A percentile compares a stretch with the other conserved stretches of the same genome.
These are phyloP conservation scores for Octopus sinensis DNA, from an alignment of 1,140 invertebrate species.

Conservation along the genomic window DNA sequence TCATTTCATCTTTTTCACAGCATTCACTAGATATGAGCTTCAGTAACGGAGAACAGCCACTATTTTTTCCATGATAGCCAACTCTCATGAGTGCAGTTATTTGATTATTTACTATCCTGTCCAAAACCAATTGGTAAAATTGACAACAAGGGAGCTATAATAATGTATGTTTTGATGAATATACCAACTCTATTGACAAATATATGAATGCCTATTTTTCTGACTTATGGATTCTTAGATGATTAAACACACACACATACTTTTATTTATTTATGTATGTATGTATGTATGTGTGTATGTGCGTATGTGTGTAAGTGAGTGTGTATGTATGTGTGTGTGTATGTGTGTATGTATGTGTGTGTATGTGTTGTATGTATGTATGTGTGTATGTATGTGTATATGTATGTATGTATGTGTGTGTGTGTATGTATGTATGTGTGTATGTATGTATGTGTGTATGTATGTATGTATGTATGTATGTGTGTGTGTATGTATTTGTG, in stretches of 20 bases:
- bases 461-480: neutral
- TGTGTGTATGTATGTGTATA: conserved; percentile 1
- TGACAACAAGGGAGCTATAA: no score
- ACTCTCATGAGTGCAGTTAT: no score
- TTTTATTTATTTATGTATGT: neutral
- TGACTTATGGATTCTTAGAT: neutral
- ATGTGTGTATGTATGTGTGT: neutral
- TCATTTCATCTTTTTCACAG: no score
- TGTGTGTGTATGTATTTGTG: neutral
- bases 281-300: neutral
- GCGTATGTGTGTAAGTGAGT: neutral
- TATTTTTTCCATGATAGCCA: no score
- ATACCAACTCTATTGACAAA: no score
- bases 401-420: neutral
- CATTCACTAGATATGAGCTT: no score
- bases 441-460: neutral
- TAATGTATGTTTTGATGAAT: no score
- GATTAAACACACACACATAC: neutral
- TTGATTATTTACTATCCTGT: no score
- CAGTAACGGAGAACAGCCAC: no score
- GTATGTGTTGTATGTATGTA: neutral
- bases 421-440: neutral
- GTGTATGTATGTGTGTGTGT: neutral
- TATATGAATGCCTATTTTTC: no score
- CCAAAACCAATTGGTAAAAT: no score